Base-by-base conservation (phyloP, 2,797 vertebrate species). In the Moxostoma hubbsi region DNA sequence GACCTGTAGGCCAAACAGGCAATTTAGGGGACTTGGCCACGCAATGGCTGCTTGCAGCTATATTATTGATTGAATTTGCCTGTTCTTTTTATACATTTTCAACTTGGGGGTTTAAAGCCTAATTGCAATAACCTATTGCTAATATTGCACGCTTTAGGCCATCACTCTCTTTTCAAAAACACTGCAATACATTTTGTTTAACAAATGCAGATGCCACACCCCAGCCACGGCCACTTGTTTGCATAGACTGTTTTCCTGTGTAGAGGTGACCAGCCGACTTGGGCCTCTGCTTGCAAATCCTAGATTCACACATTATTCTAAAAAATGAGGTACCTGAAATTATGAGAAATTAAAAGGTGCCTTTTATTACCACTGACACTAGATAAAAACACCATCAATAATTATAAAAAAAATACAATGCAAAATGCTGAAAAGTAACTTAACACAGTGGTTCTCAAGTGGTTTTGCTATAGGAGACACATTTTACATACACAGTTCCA, bases 111-210 rank as follows among this genome's bases (percentile, higher is more conserved):
- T 36, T 36, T 36, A 36, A 36, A 36, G 36, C 36, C 36, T 36
- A 36, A 36, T 5, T 36, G 36, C 36, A 5, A 36, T 36, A 36
- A 4, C 36, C 36, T 13, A 62, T 47, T 18, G 0, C 2, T 54
- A 8, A 5, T 13, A 15, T 43, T 53, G 7, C 51, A 68, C 9
- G 50, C 10, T 53, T 67, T 53, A 36, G 9, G 4, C 9, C 7
- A 74, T 54, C n/a, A 6, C 50, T 46, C n/a, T n/a, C 1, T 9
- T 69, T 46, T 45, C 6, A 64, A 54, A 64, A 45, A 8, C n/a
- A 73, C 2, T 24, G 16, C 12, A 46, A 36, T 15, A 55, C 6
- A 16, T 18, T 75, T 75, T 65, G 36, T 24, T 75, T 46, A 65
- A 54, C 61, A 75, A 65, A 65, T 24, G 2, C 6, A 45, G 6